Evolutionary conservation across 2,888 invertebrate genomes (phyloP).

Genomic region (Polyploca ridens): DNA sequence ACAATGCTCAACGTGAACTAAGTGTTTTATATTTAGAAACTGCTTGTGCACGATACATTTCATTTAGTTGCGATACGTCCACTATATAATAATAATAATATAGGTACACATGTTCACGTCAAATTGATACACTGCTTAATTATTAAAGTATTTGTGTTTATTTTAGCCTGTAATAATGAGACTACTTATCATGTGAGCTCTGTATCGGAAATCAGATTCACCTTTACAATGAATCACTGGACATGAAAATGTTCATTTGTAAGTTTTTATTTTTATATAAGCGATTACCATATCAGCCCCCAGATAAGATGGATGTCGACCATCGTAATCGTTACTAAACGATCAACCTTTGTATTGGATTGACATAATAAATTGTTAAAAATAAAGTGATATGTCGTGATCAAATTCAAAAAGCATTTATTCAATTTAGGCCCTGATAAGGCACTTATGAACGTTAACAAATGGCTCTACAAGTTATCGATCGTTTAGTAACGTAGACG

Average conservation of each 20-base stretch:
- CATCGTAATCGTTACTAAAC: too few relatives aligned
- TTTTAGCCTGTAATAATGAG: not conserved
- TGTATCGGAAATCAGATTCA: not conserved
- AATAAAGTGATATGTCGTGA: too few relatives aligned
- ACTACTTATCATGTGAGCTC: not conserved
- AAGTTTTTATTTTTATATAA: not conserved
- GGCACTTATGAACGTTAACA: too few relatives aligned
- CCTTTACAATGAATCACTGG: not conserved
- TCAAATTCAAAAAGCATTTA: too few relatives aligned
- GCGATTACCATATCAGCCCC: too few relatives aligned
- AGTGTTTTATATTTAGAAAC: constrained; percentile 54
- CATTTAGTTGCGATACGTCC: not conserved
- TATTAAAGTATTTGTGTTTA: not conserved
- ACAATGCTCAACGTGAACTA: constrained; percentile 51
- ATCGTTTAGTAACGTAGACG: too few relatives aligned
- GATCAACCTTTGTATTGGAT: too few relatives aligned
- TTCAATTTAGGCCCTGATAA: too few relatives aligned
- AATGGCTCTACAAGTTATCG: too few relatives aligned
- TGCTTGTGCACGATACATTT: constrained; percentile 17
- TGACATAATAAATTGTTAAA: too few relatives aligned
- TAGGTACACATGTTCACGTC: constrained; percentile 9
- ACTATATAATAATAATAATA: too few relatives aligned
- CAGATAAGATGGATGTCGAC: too few relatives aligned
- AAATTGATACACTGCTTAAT: constrained; percentile 5
- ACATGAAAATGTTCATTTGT: not conserved